These are phyloP conservation scores for Poeciliopsis occidentalis DNA, from an alignment of 2,113 vertebrate genomes.

Conservation along the genomic window DNA sequence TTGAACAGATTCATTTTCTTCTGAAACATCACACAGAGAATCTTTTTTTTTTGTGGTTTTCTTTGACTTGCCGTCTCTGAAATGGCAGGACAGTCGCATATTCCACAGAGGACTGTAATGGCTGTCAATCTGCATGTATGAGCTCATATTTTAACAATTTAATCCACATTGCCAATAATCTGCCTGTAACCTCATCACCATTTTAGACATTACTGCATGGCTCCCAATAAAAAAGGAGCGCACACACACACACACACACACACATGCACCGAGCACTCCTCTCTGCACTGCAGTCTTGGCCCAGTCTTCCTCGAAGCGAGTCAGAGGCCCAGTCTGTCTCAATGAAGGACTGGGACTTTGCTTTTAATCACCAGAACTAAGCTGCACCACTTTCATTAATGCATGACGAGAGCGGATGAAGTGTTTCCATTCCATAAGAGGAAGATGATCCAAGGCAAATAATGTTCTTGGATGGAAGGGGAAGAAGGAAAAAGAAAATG, in stretches of 20 bases:
- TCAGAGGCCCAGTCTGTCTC: constrained; percentile 51
- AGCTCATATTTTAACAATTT: constrained; percentile 54
- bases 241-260: constrained; percentile 1
- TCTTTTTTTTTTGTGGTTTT: neutral
- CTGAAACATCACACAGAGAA: constrained; percentile 16
- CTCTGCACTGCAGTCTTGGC: constrained; percentile 64
- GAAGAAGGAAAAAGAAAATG: constrained; percentile 3
- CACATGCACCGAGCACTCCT: constrained; percentile 33
- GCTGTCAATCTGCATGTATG: constrained; percentile 68
- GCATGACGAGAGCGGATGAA: constrained; percentile 65
- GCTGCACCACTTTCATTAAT: constrained; percentile 69
- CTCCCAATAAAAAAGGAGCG: constrained; percentile 16
- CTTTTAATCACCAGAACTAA: constrained; percentile 63
- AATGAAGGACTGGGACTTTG: constrained; percentile 50
- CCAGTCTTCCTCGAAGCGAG: constrained; percentile 36
- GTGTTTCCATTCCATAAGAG: constrained; percentile 73
- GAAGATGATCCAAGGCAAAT: constrained; percentile 64
- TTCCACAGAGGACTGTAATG: constrained; percentile 68
- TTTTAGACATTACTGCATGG: constrained; percentile 65
- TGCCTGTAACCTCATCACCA: constrained; percentile 61
- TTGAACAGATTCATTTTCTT: constrained; percentile 32
- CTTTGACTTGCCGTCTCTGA: constrained; percentile 29
- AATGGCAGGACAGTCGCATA: constrained; percentile 55
- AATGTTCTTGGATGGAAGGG: constrained; percentile 30
- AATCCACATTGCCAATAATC: constrained; percentile 38